Evolutionary conservation across 64 coral and sea anemone genomes (phyloP).

Genomic region (Astreopora myriophthalma): DNA sequence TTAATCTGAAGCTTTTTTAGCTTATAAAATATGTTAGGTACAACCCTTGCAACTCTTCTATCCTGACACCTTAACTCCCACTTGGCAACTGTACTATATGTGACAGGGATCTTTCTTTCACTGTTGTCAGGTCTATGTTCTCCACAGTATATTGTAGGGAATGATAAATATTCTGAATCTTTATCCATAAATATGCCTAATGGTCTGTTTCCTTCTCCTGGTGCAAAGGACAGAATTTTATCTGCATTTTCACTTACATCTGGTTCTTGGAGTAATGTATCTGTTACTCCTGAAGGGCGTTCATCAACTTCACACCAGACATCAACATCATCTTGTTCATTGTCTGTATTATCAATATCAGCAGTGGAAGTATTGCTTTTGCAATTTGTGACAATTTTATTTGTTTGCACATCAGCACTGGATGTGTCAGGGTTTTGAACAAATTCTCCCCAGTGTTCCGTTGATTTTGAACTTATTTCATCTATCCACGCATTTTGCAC

Average conservation of each 20-base stretch:
- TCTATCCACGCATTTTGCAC: conserved; percentile 18
- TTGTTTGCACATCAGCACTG: conserved; percentile 12
- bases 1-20: conserved; percentile 70
- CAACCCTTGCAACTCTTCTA: conserved; percentile 45
- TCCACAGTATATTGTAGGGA: conserved; percentile 76
- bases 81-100: conserved; percentile 65
- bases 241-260: conserved; percentile 37
- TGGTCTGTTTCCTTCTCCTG: conserved; percentile 71
- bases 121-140: conserved; percentile 20
- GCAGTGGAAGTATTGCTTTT: not conserved
- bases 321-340: no score
- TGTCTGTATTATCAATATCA: not conserved
- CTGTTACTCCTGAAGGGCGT: no score
- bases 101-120: conserved; percentile 45
- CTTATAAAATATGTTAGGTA: conserved; percentile 53
- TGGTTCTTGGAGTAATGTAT: conserved; percentile 5
- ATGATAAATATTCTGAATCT: conserved; percentile 73
- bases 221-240: conserved; percentile 68
- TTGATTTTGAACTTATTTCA: not conserved
- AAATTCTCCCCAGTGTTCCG: conserved; percentile 3
- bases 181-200: conserved; percentile 68
- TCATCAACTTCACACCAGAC: no score
- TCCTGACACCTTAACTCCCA: conserved; percentile 60
- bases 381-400: conserved; percentile 19
- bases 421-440: not conserved